phyloP scores from a whole-genome alignment of 2,888 invertebrate genomes.

The Schizotus pectinicornis region DNA sequence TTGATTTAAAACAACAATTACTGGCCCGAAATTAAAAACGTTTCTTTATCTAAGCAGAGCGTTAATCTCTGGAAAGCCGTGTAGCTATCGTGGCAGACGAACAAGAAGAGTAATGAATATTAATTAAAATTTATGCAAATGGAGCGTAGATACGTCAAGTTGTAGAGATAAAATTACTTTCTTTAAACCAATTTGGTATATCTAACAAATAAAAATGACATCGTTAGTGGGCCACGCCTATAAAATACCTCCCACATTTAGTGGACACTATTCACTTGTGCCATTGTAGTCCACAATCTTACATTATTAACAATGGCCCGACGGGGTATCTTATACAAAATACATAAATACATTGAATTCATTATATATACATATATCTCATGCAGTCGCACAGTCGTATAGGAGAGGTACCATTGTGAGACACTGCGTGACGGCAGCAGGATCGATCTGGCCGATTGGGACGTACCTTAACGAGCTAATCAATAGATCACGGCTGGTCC shows the following conservation, averaged over 20 bases:
- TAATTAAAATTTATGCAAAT: conserved; percentile 49
- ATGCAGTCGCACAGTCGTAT: conserved; percentile 43
- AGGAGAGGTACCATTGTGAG: conserved; percentile 9
- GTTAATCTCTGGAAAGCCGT: conserved; percentile 12
- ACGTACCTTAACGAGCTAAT: conserved; percentile 60
- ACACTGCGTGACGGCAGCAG: conserved; percentile 27
- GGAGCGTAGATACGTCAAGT: conserved; percentile 31
- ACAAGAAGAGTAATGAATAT: conserved; percentile 36
- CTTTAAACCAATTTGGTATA: conserved; percentile 50
- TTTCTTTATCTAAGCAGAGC: background rate
- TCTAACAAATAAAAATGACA: conserved; percentile 54
- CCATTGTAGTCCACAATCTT: conserved; percentile 58
- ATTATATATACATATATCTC: conserved; percentile 59
- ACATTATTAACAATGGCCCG: conserved; percentile 58
- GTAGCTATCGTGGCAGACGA: conserved; percentile 13
- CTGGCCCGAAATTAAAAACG: background rate
- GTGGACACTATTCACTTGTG: conserved; percentile 53
- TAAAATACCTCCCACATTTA: conserved; percentile 56
- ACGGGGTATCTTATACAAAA: conserved; percentile 60
- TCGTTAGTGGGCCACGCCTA: conserved; percentile 52
- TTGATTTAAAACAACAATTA: background rate
- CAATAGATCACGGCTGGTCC: conserved; percentile 60
- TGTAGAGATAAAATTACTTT: conserved; percentile 44
- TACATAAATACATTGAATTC: conserved; percentile 61
- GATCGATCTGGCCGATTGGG: conserved; percentile 51